Base-by-base conservation (phyloP, 2,888 invertebrate species). In the Drosophila phalerata region DNA sequence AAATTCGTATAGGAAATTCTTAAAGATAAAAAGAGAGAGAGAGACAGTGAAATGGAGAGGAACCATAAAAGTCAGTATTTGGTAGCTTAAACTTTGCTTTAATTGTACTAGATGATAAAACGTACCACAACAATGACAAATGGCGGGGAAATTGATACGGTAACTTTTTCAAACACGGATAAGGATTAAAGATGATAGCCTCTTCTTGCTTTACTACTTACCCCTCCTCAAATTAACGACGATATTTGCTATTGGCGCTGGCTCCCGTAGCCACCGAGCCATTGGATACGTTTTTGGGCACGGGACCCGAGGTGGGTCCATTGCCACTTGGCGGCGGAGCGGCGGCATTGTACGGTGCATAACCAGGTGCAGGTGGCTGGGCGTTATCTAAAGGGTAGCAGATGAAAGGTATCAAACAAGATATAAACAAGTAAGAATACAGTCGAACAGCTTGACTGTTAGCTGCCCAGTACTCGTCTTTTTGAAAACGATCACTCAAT, bases 191-290 rank as follows among this genome's bases (percentile, higher is more conserved):
- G 43, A 37, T 22, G 22, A 53, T 51, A 42, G 49, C 49, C 47
- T 47, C 47, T 15, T 32, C 38, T 42, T 61, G 49, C 19, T 17
- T 49, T 3, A 22, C 47, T 67, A 81, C 85, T 86, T 52, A 85
- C 83, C 87, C 64, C 19, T 30, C 30, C 22, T 22, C 22, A 34
- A 48, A 30, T 63, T 76, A 90, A 56, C 90, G 90, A 13, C 90
- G 81, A 75, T 87, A 90, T 77, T 90, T 88, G 60, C 77, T 90
- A 17, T 81, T 85, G 19, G 83, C 85, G 49, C 82, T 85, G 9
- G 64, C 85, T 0, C 81, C 85, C 5, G 76, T 80, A 6, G 78
- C 75, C 60, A 76, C 76, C 28, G 73, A 79, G 15, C 90, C 89
- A 51, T 89, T 90, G 6, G 77, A 69, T 10, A 89, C 79, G 1